phyloP scores from a whole-genome alignment of 1,140 invertebrate genomes.

The Wasmannia auropunctata region DNA sequence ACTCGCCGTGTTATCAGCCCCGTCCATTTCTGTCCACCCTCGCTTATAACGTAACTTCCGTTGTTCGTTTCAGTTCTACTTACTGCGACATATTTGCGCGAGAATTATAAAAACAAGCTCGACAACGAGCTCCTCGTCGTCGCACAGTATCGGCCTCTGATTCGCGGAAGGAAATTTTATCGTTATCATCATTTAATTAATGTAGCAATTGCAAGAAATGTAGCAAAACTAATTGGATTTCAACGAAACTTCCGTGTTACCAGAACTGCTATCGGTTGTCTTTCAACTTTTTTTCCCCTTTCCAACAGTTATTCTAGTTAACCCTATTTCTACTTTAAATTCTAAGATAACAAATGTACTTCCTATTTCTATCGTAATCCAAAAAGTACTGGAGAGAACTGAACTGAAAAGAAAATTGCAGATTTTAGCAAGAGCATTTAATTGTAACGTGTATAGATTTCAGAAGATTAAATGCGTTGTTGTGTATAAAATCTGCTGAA shows the following conservation, averaged over 20 bases:
- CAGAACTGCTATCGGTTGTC: neutral
- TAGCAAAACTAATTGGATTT: slow-evolving; percentile 5
- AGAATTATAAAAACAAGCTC: neutral
- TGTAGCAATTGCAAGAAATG: neutral
- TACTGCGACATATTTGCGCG: slow-evolving; percentile 8
- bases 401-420: neutral
- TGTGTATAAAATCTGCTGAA: slow-evolving; percentile 5
- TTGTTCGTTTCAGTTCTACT: slow-evolving; percentile 33
- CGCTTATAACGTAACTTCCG: slow-evolving; percentile 47
- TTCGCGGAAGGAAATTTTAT: neutral
- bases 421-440: slow-evolving; percentile 13
- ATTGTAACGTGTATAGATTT: neutral
- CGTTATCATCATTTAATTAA: neutral
- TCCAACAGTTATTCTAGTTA: neutral
- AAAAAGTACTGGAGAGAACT: neutral
- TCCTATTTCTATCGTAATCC: neutral
- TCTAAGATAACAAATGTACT: neutral
- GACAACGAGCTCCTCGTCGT: slow-evolving; percentile 31
- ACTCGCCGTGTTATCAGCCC: slow-evolving; percentile 61
- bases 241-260: neutral
- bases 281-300: neutral
- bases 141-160: slow-evolving; percentile 38
- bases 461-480: neutral
- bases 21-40: slow-evolving; percentile 71
- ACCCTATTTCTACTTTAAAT: neutral